Evolutionary conservation across 1,140 invertebrate genomes (phyloP), one percentile per base, ranked within the genome.

Genomic region (Drosophila bocki): DNA sequence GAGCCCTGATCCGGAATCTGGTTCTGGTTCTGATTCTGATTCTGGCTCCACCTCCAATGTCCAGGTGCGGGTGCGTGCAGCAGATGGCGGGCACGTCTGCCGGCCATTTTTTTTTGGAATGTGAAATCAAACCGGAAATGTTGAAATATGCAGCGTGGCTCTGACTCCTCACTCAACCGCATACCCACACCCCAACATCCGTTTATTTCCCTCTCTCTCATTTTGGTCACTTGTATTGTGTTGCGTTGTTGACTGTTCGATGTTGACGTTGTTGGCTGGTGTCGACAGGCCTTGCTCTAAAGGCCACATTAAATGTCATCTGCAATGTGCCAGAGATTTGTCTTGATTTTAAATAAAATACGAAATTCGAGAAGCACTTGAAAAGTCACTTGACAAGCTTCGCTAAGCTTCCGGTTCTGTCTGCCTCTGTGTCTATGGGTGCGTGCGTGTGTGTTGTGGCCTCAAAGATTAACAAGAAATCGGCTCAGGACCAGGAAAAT

Each of bases 111-210:
- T 88, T 85, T 88, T 84, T 88, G 85, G 74, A 84, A 70, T 84
- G 59, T 87, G 85, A 88, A 90, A 88, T 88, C 72, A 88, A 90
- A 84, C 85, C 84, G 85, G 84, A 88, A 84, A 80, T 88, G 85
- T 75, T 83, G 54, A 88, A 88, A 88, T 88, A 88, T 88, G 80
- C 85, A 84, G 78, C 74, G 72, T 78, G 48, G 53, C 74, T 48
- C 63, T 48, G 62, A 78, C 63, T 77, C 74, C 35, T 44, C 54
- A 39, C 53, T 51, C 29, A 39, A 63, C 76, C 56, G 51, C 76
- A 29, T 42, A 44, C n/a, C 11, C 26, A 9, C 8, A 7, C 15
- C 35, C 39, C 17, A 13, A 29, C 47, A 44, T 63, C 48, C 44
- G 42, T 29, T 48, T 29, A 29, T 6, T 6, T 29, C 26, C 26